Conservation (phyloP, 2,113 vertebrate genomes). For the Myrmophylax atrothorax region DNA sequence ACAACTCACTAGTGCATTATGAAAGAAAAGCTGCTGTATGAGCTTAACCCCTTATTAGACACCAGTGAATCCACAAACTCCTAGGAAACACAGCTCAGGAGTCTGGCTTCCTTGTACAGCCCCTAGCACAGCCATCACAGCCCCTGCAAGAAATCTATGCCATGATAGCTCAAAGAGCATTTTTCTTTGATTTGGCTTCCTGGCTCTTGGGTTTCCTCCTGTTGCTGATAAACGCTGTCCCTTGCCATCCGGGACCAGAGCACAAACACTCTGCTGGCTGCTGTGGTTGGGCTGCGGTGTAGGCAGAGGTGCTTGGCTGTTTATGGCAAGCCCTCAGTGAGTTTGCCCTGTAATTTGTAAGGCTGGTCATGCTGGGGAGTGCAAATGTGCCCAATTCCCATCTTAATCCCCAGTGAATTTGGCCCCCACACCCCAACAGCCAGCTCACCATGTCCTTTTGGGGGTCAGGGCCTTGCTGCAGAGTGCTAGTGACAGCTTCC, state of each 20-base stretch:
- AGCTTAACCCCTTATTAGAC: background rate
- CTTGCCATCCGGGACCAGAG: accelerated
- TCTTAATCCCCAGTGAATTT: background rate
- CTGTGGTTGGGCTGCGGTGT: background rate
- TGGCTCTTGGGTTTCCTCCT: background rate
- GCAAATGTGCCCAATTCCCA: background rate
- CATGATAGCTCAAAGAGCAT: background rate
- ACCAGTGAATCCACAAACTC: background rate
- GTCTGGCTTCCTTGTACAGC: background rate
- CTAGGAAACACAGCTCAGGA: background rate
- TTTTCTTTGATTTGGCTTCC: background rate
- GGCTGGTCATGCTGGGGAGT: accelerated
- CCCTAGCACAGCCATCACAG: background rate
- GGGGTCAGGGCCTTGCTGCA: background rate
- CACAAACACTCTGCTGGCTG: background rate
- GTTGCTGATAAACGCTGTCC: background rate
- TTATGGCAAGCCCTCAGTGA: background rate
- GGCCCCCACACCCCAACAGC: background rate
- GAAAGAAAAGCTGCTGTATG: background rate
- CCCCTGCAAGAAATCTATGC: background rate
- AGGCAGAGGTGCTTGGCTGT: background rate
- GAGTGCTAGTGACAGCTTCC: background rate
- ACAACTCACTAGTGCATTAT: background rate
- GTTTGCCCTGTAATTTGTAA: background rate
- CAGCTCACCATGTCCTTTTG: background rate